Evolutionary conservation across 2,888 invertebrate species (phyloP).

Genomic region (Zaprionus obscuricornis): DNA sequence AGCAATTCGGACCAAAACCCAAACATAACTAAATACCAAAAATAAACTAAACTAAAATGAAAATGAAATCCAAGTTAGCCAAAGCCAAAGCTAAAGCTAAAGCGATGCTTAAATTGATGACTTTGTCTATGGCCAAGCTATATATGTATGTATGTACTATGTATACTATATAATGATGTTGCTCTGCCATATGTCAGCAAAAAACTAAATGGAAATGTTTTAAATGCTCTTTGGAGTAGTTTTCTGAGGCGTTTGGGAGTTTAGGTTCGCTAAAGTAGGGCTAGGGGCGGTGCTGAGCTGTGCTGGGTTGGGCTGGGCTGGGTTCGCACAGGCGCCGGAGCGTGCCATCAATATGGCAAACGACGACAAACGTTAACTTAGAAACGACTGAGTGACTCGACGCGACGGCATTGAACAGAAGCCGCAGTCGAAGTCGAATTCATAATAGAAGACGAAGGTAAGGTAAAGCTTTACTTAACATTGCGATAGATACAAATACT

Average conservation of each 20-base stretch:
- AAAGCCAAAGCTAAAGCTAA: constrained; percentile 23
- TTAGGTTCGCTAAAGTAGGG: background rate
- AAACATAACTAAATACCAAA: constrained; percentile 46
- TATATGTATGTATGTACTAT: constrained; percentile 29
- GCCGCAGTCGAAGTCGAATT: too few relatives aligned
- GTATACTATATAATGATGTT: background rate
- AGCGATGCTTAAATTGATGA: constrained; percentile 44
- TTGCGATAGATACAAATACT: constrained; percentile 26
- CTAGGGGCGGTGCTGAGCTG: background rate
- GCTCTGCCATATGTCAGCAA: constrained; percentile 29
- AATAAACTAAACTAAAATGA: constrained; percentile 27
- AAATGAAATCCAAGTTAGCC: constrained; percentile 33
- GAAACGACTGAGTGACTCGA: constrained; percentile 63
- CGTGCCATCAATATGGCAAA: constrained; percentile 73
- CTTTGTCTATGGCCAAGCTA: too few relatives aligned
- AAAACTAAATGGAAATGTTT: constrained; percentile 58
- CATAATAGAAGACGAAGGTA: too few relatives aligned
- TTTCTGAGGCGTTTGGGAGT: constrained; percentile 1
- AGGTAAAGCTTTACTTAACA: background rate
- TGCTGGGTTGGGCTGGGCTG: constrained; percentile 4
- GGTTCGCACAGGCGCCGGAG: constrained; percentile 53
- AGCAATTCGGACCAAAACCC: constrained; percentile 78
- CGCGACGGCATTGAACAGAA: constrained; percentile 66
- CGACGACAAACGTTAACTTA: constrained; percentile 68
- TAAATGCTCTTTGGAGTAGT: constrained; percentile 41